Evolutionary conservation across 2,797 vertebrate species (phyloP).

Genomic region (Limnodromus scolopaceus): DNA sequence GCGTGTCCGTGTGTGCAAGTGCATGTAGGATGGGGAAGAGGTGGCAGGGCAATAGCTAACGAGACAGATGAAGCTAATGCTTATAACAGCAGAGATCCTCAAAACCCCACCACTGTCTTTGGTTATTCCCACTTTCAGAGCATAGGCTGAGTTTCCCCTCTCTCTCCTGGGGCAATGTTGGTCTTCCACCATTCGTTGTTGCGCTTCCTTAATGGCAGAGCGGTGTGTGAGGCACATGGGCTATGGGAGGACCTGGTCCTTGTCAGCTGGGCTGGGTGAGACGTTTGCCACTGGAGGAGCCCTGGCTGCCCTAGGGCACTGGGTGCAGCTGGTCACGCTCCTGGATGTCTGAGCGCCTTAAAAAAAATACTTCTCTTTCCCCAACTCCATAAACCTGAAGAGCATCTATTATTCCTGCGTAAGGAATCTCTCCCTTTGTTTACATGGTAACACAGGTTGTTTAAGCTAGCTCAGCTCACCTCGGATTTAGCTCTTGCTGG

Average conservation of each 20-base stretch:
- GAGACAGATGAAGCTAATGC: background rate
- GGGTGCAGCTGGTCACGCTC: background rate
- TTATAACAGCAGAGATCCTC: background rate
- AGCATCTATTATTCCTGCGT: background rate
- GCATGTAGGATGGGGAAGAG: background rate
- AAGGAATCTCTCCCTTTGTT: background rate
- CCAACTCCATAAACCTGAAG: background rate
- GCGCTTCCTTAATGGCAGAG: background rate
- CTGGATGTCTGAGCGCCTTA: background rate
- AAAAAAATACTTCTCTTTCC: background rate
- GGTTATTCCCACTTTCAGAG: background rate
- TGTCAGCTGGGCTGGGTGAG: background rate
- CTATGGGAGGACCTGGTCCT: background rate
- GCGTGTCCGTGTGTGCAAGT: background rate
- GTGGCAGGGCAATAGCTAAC: background rate
- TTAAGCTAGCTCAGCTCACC: background rate
- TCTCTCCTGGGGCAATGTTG: background rate
- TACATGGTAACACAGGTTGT: background rate
- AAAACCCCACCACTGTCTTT: background rate
- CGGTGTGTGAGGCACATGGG: accelerated
- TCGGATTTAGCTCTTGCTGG: background rate
- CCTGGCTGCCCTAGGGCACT: background rate
- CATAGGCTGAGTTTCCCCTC: background rate
- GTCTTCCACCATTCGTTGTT: background rate
- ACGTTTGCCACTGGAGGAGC: background rate